phyloP scores from a whole-genome alignment of 2,113 vertebrate species.

The Psittacara wagleri region DNA sequence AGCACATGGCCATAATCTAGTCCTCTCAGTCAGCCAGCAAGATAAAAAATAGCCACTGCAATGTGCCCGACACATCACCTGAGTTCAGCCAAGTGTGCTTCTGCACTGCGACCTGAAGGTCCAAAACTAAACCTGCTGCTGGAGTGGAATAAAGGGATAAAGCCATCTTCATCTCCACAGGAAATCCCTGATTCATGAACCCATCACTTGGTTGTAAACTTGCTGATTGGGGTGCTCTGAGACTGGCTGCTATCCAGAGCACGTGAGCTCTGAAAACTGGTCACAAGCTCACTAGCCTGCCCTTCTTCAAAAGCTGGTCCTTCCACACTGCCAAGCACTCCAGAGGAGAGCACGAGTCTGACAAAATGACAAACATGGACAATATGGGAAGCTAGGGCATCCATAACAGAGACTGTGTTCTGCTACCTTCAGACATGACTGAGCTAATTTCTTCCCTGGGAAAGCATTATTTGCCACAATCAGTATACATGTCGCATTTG shows the following conservation, averaged over 20 bases:
- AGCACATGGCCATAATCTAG: not conserved
- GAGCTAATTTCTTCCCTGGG: not conserved
- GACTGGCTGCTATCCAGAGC: not conserved
- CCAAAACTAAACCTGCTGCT: not conserved
- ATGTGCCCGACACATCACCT: fast-evolving
- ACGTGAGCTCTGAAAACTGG: not conserved
- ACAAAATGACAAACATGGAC: fast-evolving
- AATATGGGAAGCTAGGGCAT: not conserved
- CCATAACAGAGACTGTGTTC: fast-evolving
- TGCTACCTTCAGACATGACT: not conserved
- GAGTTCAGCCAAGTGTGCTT: not conserved
- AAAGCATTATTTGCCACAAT: not conserved
- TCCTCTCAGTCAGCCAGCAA: not conserved
- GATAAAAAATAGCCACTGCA: not conserved
- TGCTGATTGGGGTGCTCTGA: not conserved
- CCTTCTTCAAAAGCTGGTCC: not conserved
- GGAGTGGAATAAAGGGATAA: not conserved
- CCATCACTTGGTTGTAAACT: not conserved
- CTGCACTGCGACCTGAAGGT: not conserved
- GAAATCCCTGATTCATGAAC: not conserved
- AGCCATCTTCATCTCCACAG: not conserved
- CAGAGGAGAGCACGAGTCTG: fast-evolving
- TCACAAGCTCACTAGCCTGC: not conserved
- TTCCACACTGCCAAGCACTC: not conserved
- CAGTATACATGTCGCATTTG: not conserved